Evolutionary conservation across 2,113 vertebrate genomes (phyloP).

Genomic region (Anolis carolinensis): DNA sequence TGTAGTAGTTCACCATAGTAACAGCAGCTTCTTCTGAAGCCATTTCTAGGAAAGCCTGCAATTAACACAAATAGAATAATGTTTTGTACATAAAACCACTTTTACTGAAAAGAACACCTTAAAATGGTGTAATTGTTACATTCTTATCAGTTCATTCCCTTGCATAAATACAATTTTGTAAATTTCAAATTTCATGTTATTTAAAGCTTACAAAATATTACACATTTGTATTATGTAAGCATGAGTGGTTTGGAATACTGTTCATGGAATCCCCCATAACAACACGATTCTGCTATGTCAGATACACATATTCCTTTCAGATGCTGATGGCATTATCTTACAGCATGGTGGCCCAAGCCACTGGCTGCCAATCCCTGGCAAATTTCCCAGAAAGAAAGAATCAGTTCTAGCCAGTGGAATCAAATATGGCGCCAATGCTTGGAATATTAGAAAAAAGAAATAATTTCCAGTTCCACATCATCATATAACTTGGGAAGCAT

Average conservation of each 20-base stretch:
- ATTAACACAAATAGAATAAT: conserved; percentile 52
- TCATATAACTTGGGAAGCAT: no score
- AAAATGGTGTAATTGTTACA: neutral
- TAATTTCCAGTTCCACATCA: no score
- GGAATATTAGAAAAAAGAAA: no score
- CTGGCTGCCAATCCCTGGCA: no score
- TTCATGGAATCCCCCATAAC: neutral
- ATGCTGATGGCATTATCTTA: neutral
- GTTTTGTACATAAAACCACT: conserved; percentile 28
- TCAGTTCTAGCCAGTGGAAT: no score
- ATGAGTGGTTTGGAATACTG: no score
- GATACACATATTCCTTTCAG: neutral
- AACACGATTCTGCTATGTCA: neutral
- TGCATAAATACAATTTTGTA: neutral
- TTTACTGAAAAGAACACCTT: neutral
- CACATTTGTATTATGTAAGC: neutral
- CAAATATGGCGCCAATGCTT: no score
- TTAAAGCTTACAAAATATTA: neutral
- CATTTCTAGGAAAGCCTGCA: conserved; percentile 90
- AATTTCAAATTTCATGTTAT: neutral
- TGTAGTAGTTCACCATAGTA: conserved; percentile 83
- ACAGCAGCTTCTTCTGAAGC: conserved; percentile 84
- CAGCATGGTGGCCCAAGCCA: no score
- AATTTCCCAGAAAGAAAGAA: no score
- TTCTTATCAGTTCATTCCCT: neutral